Base-by-base conservation (phyloP, 2,113 vertebrate genomes). In the Neotoma lepida region DNA sequence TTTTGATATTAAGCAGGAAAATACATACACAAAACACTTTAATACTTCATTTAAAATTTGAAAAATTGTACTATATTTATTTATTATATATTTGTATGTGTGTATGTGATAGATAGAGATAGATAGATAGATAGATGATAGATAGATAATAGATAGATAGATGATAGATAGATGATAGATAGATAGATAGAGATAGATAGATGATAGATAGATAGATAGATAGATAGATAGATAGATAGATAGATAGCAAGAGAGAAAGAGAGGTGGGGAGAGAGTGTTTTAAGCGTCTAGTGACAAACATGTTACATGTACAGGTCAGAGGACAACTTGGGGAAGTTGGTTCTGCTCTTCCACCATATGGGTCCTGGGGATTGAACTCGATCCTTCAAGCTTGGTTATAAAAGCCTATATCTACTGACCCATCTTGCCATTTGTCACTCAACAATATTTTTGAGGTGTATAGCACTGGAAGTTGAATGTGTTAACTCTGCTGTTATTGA, bases 401-500 rank as follows among this genome's bases (percentile, higher is more conserved):
- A 51, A 44, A 64, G 58, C 9, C 39, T 85, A 18, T 63, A 85
- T 26, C 39, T 20, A 30, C 24, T 84, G 56, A 85, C 9, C 58
- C 28, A 84, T 84, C 81, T 85, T 49, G 26, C 58, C 58, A 64
- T 66, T 44, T 44, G 3, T 49, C 44, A 51, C 22, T 51, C 20
- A 91, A 26, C 56, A 81, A 24, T 89, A 66, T 90, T 94, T 88
- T 94, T 80, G 70, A 88, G 28, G 24, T 93, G 33, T 84, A 41
- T 89, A 20, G 56, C 80, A 90, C 14, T 95, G 61, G 39, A 63
- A 95, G 97, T 77, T 68, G 89, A 88, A 71, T 97, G 68, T 94
- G 96, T 95, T 51, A 96, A 87, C 96, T 86, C 6, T 74, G 7
- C n/a, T 94, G 24, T 90, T 95, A 88, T 39, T 94, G 49, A 84